Evolutionary conservation across 2,888 invertebrate species (phyloP).

Genomic region (Eupithecia insigniata): DNA sequence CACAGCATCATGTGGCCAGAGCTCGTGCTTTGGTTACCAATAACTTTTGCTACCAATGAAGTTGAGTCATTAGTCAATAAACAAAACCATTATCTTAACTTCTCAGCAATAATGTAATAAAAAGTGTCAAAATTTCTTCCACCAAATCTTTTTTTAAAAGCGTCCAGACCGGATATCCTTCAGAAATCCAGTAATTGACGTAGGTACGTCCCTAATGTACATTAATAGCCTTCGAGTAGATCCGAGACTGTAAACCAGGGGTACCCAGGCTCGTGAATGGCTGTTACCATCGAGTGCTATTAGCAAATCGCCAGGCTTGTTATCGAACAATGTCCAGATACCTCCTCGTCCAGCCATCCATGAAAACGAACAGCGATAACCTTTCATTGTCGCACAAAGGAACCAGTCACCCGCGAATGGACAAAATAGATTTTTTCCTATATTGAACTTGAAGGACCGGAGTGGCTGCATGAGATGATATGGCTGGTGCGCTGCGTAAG

Average conservation of each 20-base stretch:
- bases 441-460: slow-evolving; percentile 56
- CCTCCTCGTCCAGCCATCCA: slow-evolving; percentile 66
- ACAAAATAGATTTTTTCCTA: slow-evolving; percentile 77
- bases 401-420: slow-evolving; percentile 71
- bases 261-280: neutral
- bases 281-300: slow-evolving; percentile 50
- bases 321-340: slow-evolving; percentile 65
- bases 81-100: neutral
- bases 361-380: slow-evolving; percentile 80
- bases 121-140: neutral
- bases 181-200: neutral
- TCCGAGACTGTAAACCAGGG: neutral
- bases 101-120: neutral
- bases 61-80: neutral
- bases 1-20: neutral
- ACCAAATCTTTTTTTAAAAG: neutral
- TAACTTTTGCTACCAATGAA: neutral
- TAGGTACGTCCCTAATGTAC: neutral
- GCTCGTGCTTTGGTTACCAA: neutral
- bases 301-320: slow-evolving; percentile 61
- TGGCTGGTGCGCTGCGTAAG: neutral
- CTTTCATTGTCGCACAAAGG: slow-evolving; percentile 78
- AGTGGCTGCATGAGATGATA: slow-evolving; percentile 21
- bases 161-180: neutral
- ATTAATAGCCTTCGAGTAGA: slow-evolving; percentile 3